Conservation (phyloP, 2,888 invertebrate species). For the Caenorhabditis sinica region DNA sequence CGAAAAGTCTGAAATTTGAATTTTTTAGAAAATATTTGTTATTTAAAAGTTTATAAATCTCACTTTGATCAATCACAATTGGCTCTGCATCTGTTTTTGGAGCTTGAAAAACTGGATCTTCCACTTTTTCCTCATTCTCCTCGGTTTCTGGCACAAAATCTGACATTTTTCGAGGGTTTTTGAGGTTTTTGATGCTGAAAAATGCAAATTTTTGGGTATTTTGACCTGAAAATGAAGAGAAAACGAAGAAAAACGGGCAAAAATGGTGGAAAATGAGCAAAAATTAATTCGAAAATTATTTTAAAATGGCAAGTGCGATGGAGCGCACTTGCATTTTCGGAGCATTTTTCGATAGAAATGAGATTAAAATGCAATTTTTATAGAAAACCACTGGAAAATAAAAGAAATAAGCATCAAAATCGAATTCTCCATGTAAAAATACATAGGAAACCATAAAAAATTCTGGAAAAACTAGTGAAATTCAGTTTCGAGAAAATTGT, state of each 20-base stretch:
- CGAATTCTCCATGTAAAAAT: too few relatives aligned
- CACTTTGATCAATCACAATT: conserved; percentile 27
- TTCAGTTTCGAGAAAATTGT: too few relatives aligned
- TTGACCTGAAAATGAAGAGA: neutral
- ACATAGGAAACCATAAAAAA: too few relatives aligned
- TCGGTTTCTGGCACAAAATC: conserved; percentile 66
- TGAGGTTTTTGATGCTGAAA: neutral
- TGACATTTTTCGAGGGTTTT: conserved; percentile 35
- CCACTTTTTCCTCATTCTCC: conserved; percentile 35
- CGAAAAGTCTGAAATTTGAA: conserved; percentile 53
- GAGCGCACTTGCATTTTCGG: conserved; percentile 2
- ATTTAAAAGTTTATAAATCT: neutral
- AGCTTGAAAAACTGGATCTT: too few relatives aligned
- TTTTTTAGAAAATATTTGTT: neutral
- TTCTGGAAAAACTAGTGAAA: too few relatives aligned
- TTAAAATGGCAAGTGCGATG: neutral
- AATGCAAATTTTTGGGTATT: neutral
- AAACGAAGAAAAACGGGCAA: neutral
- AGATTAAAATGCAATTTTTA: neutral
- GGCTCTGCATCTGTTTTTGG: neutral
- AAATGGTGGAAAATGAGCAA: neutral
- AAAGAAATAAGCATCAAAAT: too few relatives aligned
- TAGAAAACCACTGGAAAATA: too few relatives aligned
- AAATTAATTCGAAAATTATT: neutral
- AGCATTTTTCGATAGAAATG: neutral